phyloP scores from a whole-genome alignment of 2,888 invertebrate genomes.

The Eilema depressum region DNA sequence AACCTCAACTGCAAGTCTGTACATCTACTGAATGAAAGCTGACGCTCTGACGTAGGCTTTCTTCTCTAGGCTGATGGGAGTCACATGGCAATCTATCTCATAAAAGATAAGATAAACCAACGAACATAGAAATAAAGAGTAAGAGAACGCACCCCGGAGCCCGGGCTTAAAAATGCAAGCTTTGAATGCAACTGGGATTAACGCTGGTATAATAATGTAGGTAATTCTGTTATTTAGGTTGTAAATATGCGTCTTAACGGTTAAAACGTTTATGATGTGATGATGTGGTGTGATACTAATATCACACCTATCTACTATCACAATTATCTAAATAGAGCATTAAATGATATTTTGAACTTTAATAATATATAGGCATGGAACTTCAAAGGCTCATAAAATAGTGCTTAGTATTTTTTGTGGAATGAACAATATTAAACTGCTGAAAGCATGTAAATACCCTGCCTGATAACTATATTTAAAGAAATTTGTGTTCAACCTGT shows the following conservation, averaged over 20 bases:
- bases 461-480: background rate
- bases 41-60: too few species aligned
- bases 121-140: too few species aligned
- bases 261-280: conserved; percentile 33
- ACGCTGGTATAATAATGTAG: too few species aligned
- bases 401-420: background rate
- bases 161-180: too few species aligned
- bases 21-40: too few species aligned
- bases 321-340: conserved; percentile 34
- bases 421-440: background rate
- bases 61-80: too few species aligned
- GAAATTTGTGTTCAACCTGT: background rate
- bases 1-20: too few species aligned
- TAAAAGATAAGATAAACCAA: background rate
- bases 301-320: too few species aligned
- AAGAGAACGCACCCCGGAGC: too few species aligned
- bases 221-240: conserved; percentile 18
- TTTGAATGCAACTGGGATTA: too few species aligned
- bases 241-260: conserved; percentile 23
- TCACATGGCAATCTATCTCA: background rate
- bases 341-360: conserved; percentile 49
- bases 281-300: too few species aligned
- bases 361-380: conserved; percentile 49
- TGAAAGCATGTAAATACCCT: background rate
- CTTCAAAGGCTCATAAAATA: conserved; percentile 21